Base-by-base conservation (phyloP, 2,888 invertebrate species). In the Nomada hirtipes region DNA sequence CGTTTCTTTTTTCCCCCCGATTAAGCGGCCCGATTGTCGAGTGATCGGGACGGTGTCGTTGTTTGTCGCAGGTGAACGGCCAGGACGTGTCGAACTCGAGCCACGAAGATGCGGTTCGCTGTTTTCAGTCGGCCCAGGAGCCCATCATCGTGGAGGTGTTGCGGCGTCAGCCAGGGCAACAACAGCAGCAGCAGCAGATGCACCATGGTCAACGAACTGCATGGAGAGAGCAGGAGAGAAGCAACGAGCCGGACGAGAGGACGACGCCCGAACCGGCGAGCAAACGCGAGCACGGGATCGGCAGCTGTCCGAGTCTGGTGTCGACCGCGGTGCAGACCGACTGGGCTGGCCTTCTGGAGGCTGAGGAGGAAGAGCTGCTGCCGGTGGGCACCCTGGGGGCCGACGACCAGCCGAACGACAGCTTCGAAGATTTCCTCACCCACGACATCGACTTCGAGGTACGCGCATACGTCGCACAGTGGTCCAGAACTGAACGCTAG, bases 371-470 rank as follows among this genome's bases (percentile, higher is more conserved):
- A 76, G 90, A 91, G 44, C 86, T 91, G 76, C 87, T 90, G 65
- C 87, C 90, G 63, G 86, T 86, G 47, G 47, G 11, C 23, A 85
- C 90, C 2, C 88, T 90, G 86, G 86, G 84, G 85, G 83, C 89
- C 85, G 89, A 92, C 83, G 91, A 92, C 78, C 90, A 92, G 76
- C 88, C 91, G 59, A 94, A 94, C 84, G 94, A 94, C 86, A 93
- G 94, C 84, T 95, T 95, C 83, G 94, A 95, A 73, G 95, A 95
- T 85, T 95, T 95, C 86, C 92, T 95, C 75, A 93, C 95, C 23
- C 94, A 94, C 26, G 95, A 95, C 89, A 95, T 95, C 81, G 95
- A 95, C 90, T 95, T 95, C 86, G 95, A 95, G 94, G 95, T 95
- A 92, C 11, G 29, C 23, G 1, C 0, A 7, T 23, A 47, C 50